Percentiles rank a stretch among this genome's conserved stretches.
These are phyloP conservation scores for Aphelenchoides bicaudatus DNA, from an alignment of 2,888 invertebrate species.

Conservation along the genomic window DNA sequence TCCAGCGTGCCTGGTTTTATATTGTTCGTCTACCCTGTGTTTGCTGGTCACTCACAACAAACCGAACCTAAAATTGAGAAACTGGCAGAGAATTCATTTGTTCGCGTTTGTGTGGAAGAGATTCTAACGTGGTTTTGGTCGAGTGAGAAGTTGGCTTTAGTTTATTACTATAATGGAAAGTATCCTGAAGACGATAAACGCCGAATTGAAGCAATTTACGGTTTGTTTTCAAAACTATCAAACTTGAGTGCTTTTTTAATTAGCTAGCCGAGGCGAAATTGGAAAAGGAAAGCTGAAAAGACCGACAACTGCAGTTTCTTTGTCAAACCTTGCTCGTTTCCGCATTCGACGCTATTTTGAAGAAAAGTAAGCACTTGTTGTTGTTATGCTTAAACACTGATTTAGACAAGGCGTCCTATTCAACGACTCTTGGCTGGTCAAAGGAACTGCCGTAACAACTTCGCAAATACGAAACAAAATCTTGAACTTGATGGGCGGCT, in stretches of 20 bases:
- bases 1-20: conserved; percentile 31
- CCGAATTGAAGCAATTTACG: conserved; percentile 13
- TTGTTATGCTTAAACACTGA: conserved; percentile 9
- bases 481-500: conserved; percentile 23
- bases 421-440: conserved; percentile 23
- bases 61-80: conserved; percentile 8
- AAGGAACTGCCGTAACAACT: conserved; percentile 8
- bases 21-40: conserved; percentile 16
- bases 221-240: conserved; percentile 9
- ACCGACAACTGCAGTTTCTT: conserved; percentile 27
- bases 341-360: conserved; percentile 30
- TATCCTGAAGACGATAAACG: conserved; percentile 22
- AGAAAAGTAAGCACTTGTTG: conserved; percentile 12
- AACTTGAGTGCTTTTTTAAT: not conserved
- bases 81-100: conserved; percentile 7
- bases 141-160: conserved; percentile 28
- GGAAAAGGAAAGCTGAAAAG: conserved; percentile 3
- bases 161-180: conserved; percentile 20
- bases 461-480: conserved; percentile 28
- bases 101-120: conserved; percentile 25
- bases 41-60: conserved; percentile 18
- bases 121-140: conserved; percentile 33
- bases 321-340: conserved; percentile 36
- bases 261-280: conserved; percentile 19
- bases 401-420: conserved; percentile 30